A percentile compares a stretch with the other conserved stretches of the same genome.
Evolutionary conservation across 2,888 invertebrate genomes (phyloP).

Genomic region (Conops quadrifasciatus): DNA sequence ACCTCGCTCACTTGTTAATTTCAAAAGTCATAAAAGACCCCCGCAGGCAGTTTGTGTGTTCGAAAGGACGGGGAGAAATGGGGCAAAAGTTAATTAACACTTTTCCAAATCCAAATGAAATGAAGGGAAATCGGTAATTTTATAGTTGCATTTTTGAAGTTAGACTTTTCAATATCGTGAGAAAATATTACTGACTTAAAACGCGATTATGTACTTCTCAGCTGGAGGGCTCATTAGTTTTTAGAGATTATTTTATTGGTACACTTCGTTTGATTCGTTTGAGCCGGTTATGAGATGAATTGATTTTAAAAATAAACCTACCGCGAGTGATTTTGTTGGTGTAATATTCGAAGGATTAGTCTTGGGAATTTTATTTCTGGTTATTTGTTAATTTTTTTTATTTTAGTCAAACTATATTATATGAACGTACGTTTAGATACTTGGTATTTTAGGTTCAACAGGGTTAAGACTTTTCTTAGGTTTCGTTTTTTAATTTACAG

Average conservation of each 20-base stretch:
- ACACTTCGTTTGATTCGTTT: not conserved
- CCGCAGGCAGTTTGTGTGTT: not conserved
- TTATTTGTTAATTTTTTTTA: too few relatives aligned
- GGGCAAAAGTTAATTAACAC: slow-evolving; percentile 12
- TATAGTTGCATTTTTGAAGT: not conserved
- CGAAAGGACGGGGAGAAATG: not conserved
- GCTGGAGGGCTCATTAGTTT: too few relatives aligned
- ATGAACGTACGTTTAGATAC: too few relatives aligned
- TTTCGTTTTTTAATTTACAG: too few relatives aligned
- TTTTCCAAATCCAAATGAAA: not conserved
- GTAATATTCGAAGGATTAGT: too few relatives aligned
- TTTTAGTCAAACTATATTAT: too few relatives aligned
- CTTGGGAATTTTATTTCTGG: too few relatives aligned
- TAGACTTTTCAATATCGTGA: not conserved
- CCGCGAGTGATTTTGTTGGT: too few relatives aligned
- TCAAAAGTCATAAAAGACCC: not conserved
- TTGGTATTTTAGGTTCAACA: too few relatives aligned
- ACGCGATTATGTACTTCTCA: not conserved
- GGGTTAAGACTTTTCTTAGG: too few relatives aligned
- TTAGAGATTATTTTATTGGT: not conserved
- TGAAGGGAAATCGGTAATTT: not conserved
- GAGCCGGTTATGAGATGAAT: not conserved
- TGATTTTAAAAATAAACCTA: not conserved
- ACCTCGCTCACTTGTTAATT: not conserved
- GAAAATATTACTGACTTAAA: not conserved